Evolutionary conservation across 2,797 vertebrate species (phyloP).

Genomic region (Sciurus carolinensis): DNA sequence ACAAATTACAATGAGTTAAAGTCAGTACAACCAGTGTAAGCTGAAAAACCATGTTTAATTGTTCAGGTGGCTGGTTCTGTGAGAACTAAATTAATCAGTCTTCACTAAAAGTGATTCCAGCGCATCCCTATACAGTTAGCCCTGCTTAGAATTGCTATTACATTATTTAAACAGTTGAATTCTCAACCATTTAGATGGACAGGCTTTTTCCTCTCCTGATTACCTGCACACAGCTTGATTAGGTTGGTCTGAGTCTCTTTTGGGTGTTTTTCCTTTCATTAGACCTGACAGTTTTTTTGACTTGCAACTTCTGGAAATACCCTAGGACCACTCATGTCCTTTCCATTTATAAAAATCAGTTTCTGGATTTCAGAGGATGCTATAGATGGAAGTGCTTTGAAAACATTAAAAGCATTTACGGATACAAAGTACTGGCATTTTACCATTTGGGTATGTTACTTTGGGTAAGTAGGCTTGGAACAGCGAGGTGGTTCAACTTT

Average conservation of each 20-base stretch:
- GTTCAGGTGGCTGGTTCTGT: constrained; percentile 22
- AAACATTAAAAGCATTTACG: constrained; percentile 41
- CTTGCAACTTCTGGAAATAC: constrained; percentile 13
- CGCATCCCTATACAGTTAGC: background rate
- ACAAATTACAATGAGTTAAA: constrained; percentile 33
- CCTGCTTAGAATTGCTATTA: background rate
- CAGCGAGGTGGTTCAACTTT: background rate
- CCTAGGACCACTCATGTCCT: constrained; percentile 15
- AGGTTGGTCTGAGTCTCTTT: constrained; percentile 11
- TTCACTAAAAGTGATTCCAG: constrained; percentile 62
- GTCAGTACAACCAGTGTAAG: constrained; percentile 5
- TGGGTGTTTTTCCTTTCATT: constrained; percentile 58
- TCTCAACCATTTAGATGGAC: background rate
- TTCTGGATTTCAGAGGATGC: constrained; percentile 46
- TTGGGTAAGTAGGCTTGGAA: background rate
- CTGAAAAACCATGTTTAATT: constrained; percentile 65
- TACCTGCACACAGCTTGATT: background rate
- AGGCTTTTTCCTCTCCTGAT: constrained; percentile 15
- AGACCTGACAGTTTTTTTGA: constrained; percentile 37
- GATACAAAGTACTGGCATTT: constrained; percentile 2
- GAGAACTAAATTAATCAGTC: constrained; percentile 56
- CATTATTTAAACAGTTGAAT: constrained; percentile 20
- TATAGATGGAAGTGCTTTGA: constrained; percentile 53
- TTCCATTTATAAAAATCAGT: constrained; percentile 59
- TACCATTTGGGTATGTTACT: constrained; percentile 29